phyloP scores from a whole-genome alignment of 2,113 vertebrate genomes.

The Motacilla tschutschensis region DNA sequence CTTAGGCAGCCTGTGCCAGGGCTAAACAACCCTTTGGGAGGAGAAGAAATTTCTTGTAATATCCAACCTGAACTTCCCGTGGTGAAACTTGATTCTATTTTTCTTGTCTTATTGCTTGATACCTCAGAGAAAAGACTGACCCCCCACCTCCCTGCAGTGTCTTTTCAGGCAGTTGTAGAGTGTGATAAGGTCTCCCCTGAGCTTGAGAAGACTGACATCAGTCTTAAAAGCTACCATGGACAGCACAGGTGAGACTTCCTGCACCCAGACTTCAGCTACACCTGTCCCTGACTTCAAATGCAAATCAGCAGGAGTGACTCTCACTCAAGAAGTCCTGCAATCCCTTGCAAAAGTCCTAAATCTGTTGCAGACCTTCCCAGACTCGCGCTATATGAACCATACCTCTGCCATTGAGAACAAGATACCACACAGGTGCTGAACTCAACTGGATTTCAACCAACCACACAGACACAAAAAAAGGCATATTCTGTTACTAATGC shows the following conservation, averaged over 20 bases:
- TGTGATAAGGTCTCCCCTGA: too few species aligned
- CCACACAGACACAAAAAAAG: background rate
- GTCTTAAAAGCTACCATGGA: background rate
- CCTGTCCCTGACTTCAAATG: background rate
- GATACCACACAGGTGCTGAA: background rate
- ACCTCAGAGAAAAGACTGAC: background rate
- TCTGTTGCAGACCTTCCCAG: background rate
- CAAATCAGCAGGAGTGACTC: background rate
- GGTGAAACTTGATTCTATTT: background rate
- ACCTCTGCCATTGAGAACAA: background rate
- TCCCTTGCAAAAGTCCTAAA: background rate
- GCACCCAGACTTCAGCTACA: background rate
- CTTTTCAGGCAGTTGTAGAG: background rate
- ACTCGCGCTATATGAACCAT: fast-evolving
- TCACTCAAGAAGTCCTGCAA: background rate
- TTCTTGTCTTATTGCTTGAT: background rate
- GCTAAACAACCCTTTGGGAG: background rate
- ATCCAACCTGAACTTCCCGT: background rate
- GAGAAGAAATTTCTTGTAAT: background rate
- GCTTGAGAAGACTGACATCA: background rate
- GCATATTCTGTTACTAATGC: background rate
- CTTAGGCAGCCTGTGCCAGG: background rate
- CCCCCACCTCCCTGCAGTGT: background rate
- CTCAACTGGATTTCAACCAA: background rate
- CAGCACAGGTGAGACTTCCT: background rate